Evolutionary conservation across 2,888 invertebrate genomes (phyloP).

Genomic region (Diachrysia chrysitis): DNA sequence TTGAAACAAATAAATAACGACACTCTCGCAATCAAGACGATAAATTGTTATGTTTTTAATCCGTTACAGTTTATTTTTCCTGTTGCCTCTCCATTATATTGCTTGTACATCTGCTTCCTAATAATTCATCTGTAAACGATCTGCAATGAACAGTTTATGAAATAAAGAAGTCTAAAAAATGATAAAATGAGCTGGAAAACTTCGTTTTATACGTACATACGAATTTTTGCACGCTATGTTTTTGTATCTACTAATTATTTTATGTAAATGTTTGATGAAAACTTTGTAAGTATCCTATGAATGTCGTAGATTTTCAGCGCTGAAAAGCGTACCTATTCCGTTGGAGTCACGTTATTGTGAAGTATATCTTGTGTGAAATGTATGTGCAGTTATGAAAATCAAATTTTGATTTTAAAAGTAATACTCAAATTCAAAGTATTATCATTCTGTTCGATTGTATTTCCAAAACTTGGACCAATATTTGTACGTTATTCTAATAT

Average conservation of each 20-base stretch:
- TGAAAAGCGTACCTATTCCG: too few relatives aligned
- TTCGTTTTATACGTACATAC: neutral
- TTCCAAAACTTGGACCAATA: too few relatives aligned
- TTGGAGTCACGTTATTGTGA: too few relatives aligned
- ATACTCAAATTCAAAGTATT: too few relatives aligned
- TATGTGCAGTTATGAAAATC: too few relatives aligned
- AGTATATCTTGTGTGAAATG: too few relatives aligned
- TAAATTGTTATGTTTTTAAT: neutral
- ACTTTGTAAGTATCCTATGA: too few relatives aligned
- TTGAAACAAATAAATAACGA: slow-evolving; percentile 18
- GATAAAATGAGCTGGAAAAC: neutral
- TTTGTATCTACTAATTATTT: neutral
- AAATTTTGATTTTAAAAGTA: too few relatives aligned
- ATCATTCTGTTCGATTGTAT: too few relatives aligned
- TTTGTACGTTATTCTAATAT: too few relatives aligned
- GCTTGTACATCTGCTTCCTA: neutral
- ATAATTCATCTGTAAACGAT: neutral
- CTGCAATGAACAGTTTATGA: neutral
- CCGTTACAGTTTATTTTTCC: neutral
- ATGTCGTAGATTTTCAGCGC: too few relatives aligned
- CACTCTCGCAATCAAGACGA: neutral
- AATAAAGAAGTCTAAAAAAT: neutral
- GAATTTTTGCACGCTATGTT: neutral
- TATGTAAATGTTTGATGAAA: too few relatives aligned
- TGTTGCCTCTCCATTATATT: neutral